phyloP scores from a whole-genome alignment of 1,140 invertebrate genomes.

The Choristoneura fumiferana region DNA sequence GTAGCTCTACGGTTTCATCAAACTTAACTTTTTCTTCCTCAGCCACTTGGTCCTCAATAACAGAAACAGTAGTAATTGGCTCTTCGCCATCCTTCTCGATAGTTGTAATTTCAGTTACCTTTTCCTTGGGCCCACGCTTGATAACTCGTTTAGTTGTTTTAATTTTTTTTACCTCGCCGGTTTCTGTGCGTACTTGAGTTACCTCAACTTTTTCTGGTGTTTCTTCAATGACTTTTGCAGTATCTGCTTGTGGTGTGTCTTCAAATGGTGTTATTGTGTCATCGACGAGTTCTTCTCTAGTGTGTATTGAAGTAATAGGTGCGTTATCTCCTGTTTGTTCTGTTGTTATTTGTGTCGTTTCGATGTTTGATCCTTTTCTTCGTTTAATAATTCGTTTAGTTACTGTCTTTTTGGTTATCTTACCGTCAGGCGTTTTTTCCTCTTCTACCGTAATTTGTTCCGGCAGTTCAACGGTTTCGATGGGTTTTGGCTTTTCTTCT shows the following conservation, averaged over 20 bases:
- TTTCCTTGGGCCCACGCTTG: conserved; percentile 64
- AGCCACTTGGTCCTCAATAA: conserved; percentile 32
- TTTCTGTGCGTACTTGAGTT: conserved; percentile 20
- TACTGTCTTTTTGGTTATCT: conserved; percentile 5
- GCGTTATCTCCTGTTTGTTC: conserved; percentile 44
- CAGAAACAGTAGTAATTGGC: conserved; percentile 50
- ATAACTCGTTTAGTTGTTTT: conserved; percentile 58
- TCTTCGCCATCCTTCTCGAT: conserved; percentile 72
- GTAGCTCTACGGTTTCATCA: not conserved
- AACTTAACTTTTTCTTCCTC: too few relatives aligned
- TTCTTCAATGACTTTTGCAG: conserved; percentile 43
- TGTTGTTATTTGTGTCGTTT: conserved; percentile 51
- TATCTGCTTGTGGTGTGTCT: conserved; percentile 39
- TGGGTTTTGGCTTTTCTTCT: conserved; percentile 1
- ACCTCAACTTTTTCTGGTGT: conserved; percentile 42
- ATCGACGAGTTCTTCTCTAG: conserved; percentile 46
- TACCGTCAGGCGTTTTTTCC: not conserved
- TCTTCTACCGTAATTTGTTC: conserved; percentile 28
- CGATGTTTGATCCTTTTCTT: conserved; percentile 31
- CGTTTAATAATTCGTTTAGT: conserved; percentile 38
- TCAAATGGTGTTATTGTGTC: conserved; percentile 32
- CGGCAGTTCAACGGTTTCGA: conserved; percentile 39
- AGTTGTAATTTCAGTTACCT: conserved; percentile 74
- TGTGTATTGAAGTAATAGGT: conserved; percentile 35
- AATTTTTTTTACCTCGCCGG: conserved; percentile 56